These are phyloP conservation scores for Macrobrachium nipponense DNA, from an alignment of 1,140 invertebrate genomes.

Conservation along the genomic window DNA sequence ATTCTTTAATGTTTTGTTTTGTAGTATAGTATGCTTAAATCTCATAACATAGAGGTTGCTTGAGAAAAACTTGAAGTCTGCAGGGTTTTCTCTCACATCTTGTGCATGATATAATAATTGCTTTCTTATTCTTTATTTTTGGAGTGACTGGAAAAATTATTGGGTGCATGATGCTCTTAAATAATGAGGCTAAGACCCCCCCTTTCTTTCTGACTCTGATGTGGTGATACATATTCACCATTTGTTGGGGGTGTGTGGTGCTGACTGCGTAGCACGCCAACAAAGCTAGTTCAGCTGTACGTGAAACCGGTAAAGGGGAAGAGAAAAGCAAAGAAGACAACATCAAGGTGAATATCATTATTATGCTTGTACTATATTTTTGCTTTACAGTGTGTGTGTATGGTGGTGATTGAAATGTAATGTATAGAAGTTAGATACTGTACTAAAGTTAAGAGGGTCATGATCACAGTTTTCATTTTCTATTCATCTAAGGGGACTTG, in stretches of 20 bases:
- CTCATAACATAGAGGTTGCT: no score
- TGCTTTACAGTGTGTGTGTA: no score
- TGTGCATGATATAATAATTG: no score
- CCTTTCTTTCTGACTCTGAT: conserved; percentile 55
- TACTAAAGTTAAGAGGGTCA: no score
- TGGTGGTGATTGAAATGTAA: no score
- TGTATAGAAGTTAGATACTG: no score
- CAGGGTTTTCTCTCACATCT: no score
- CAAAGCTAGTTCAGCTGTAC: conserved; percentile 38
- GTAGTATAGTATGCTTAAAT: no score
- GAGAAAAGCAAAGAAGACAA: conserved; percentile 45
- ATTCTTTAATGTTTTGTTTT: no score
- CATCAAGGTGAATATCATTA: conserved; percentile 50
- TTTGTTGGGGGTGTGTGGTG: conserved; percentile 12
- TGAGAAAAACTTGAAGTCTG: no score
- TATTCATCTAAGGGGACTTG: no score
- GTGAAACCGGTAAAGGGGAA: conserved; percentile 27
- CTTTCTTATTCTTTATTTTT: not conserved
- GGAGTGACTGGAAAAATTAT: not conserved
- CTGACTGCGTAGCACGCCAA: conserved; percentile 43
- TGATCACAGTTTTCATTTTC: no score
- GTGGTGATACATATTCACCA: conserved; percentile 27
- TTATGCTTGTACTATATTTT: conserved; percentile 7
- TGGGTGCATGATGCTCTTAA: conserved; percentile 23
- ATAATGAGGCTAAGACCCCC: conserved; percentile 33